These are phyloP conservation scores for Whitmania pigra DNA, from an alignment of 1,140 invertebrate species.

Conservation along the genomic window DNA sequence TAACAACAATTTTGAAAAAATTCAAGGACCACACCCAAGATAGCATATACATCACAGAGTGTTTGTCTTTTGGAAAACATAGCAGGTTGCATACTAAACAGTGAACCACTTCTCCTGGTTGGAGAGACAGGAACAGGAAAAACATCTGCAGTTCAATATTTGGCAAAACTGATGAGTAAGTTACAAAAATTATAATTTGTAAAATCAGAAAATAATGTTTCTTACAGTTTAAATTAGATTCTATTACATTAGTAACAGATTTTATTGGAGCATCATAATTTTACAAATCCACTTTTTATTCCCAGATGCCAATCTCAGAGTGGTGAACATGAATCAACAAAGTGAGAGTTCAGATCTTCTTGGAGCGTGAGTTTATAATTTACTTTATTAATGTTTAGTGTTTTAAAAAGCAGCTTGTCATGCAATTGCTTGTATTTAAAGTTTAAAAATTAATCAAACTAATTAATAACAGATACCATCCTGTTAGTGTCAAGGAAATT, in stretches of 20 bases:
- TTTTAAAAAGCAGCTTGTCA: too few relatives aligned
- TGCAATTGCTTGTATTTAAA: too few relatives aligned
- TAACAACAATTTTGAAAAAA: neutral
- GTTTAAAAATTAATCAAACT: too few relatives aligned
- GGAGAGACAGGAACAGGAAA: slow-evolving; percentile 98
- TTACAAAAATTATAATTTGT: neutral
- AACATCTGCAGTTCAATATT: slow-evolving; percentile 82
- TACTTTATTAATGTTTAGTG: too few relatives aligned
- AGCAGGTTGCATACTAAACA: slow-evolving; percentile 61
- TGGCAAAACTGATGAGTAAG: slow-evolving; percentile 56
- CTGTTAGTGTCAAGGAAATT: too few relatives aligned
- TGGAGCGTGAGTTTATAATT: slow-evolving; percentile 55
- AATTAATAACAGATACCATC: too few relatives aligned
- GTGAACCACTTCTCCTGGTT: slow-evolving; percentile 83
- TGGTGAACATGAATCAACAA: slow-evolving; percentile 99
- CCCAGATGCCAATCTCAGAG: slow-evolving; percentile 64
- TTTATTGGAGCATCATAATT: neutral
- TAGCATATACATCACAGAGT: slow-evolving; percentile 49
- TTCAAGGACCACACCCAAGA: slow-evolving; percentile 24
- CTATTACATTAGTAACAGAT: neutral
- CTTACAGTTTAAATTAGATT: too few relatives aligned
- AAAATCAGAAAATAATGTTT: neutral
- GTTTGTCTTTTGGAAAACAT: slow-evolving; percentile 71
- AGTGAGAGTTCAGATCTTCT: slow-evolving; percentile 88
- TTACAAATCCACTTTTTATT: neutral